These are phyloP conservation scores for Bruchidius siliquastri DNA, from an alignment of 2,888 invertebrate genomes.

Conservation along the genomic window DNA sequence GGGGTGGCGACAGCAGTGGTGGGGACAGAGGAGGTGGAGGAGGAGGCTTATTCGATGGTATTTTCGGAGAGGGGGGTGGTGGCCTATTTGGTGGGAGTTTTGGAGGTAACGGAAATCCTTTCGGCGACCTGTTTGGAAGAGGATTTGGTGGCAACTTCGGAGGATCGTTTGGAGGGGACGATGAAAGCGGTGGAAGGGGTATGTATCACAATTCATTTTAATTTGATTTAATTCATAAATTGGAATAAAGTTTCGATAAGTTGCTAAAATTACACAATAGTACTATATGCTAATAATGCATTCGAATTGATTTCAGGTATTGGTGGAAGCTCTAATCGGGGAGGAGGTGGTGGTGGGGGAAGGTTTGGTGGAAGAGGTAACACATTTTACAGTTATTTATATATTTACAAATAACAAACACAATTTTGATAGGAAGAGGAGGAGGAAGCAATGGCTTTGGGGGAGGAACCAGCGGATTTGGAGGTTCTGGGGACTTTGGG, in stretches of 20 bases:
- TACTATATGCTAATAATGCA: background rate
- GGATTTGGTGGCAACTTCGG: slow-evolving; percentile 8
- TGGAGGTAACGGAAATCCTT: slow-evolving; percentile 10
- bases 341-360: slow-evolving; percentile 9
- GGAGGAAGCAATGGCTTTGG: slow-evolving; percentile 6
- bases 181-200: slow-evolving; percentile 3
- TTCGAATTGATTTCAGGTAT: background rate
- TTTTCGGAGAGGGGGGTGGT: slow-evolving; percentile 5
- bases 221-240: too few species aligned
- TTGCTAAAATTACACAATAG: too few species aligned
- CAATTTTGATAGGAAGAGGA: slow-evolving; percentile 1
- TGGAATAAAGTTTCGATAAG: too few species aligned
- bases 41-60: slow-evolving; percentile 9
- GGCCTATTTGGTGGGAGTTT: slow-evolving; percentile 4
- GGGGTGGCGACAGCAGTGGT: slow-evolving; percentile 3
- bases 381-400: background rate
- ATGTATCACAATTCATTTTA: too few species aligned
- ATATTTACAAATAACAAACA: background rate
- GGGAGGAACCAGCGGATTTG: slow-evolving; percentile 6
- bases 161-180: slow-evolving; percentile 8
- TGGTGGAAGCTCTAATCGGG: background rate
- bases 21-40: slow-evolving; percentile 7
- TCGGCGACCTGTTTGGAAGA: slow-evolving; percentile 5
- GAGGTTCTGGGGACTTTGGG: slow-evolving; percentile 11
- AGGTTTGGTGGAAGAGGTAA: slow-evolving; percentile 13